Base-by-base conservation (phyloP, 2,113 vertebrate genomes). In the Phylloscopus trochiloides region DNA sequence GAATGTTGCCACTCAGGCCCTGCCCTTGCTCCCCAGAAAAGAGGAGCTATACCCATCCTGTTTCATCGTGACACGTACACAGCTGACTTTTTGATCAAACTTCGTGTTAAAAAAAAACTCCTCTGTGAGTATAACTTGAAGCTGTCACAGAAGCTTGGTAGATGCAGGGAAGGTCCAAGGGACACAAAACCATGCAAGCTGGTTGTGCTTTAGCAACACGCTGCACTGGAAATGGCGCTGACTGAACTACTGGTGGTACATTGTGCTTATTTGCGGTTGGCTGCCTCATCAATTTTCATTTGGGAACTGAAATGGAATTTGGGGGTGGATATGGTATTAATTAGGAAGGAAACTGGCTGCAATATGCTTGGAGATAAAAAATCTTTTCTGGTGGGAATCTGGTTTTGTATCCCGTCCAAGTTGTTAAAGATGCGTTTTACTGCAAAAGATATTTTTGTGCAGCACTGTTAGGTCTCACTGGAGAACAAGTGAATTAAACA, bases 241-340 rank as follows among this genome's bases (percentile, higher is more conserved):
- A 92, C 65, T 93, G 94, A 96, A 95, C 92, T 90, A 86, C 80
- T 22, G 36, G 74, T 47, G 61, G 58, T 66, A 50, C 88, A 80
- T 67, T 94, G 89, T 88, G 71, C 88, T 90, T 96, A 84, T 96
- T 92, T 95, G 92, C 22, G 70, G 78, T 72, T 97, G 91, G 91
- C 86, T 97, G 97, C 91, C 75, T 96, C 95, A 97, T 97, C 95
- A 97, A 84, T 97, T 97, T 97, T 97, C 88, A 58, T 96, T 87
- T 94, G 96, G 91, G 94, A 97, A 68, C 76, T 91, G 87, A 97
- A 97, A 96, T 89, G 90, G 95, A 80, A 95, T 97, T 96, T 90
- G 57, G 67, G 95, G 81, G 79, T 95, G 73, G 97, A 89, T 97
- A 96, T 95, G 84, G 86, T 97, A 97, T 98, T 98, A 98, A 98